Base-by-base conservation (phyloP, 1,140 invertebrate genomes). In the Agrypnia vestita region DNA sequence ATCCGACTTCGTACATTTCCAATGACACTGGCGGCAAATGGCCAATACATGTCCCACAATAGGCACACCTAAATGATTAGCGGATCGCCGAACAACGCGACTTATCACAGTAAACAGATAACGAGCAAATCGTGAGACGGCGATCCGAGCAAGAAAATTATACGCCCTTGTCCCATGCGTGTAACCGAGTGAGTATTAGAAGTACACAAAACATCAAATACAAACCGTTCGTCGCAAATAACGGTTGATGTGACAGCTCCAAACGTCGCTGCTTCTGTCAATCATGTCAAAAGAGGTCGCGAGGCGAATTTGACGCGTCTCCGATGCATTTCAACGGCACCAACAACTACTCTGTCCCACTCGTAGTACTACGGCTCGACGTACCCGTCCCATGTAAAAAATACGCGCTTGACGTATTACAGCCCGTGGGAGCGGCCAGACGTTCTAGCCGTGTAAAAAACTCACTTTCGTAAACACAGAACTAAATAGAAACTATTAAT, bases 351-450 rank as follows among this genome's bases (percentile, higher is more conserved):
- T 67, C 61, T 44, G 74, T 35, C 47, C 75, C 47, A 21, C 15
- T 72, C 51, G 69, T 79, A 73, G 51, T 73, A 72, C 69, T 79
- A 79, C 77, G 17, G 19, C 67, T n/a, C 35, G 46, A 53, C 15
- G 53, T 59, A 53, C 67, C 69, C 67, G 76, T 78, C 75, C 64
- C 64, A 69, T 78, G 77, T 79, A 73, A 59, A 79, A 78, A 79
- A 73, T 74, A 79, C 76, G 76, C 64, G 62, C 71, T 79, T 79
- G 71, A 79, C 77, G 77, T 79, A 61, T 79, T 74, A 62, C 55
- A 67, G 77, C 11, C 55, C 55, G 51, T 74, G 77, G 69, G 77
- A 79, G 77, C 69, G 77, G 67, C 71, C 71, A 62, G 25, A 8
- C 71, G 44, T 62, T 74, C 25, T 62, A 8, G 17, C 12, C 43